Evolutionary conservation across 1,140 invertebrate species (phyloP).

Genomic region (Anastrepha ludens): DNA sequence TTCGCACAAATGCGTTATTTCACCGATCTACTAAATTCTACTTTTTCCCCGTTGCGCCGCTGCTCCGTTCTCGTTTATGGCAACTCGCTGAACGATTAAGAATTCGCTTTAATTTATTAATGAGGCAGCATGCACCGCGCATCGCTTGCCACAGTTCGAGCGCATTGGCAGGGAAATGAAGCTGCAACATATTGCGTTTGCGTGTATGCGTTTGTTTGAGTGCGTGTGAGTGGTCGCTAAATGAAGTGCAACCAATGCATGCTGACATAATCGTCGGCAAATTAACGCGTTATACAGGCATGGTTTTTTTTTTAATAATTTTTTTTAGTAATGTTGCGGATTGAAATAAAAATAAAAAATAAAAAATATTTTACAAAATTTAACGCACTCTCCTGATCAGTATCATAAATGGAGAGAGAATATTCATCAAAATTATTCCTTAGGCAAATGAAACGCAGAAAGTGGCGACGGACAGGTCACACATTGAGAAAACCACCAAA

Average conservation of each 20-base stretch:
- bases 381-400: no score
- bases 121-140: constrained; percentile 38
- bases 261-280: constrained; percentile 35
- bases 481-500: no score
- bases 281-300: not conserved
- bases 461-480: no score
- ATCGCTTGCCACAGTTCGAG: constrained; percentile 11
- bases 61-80: not conserved
- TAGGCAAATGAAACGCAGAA: no score
- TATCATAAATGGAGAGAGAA: no score
- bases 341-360: no score
- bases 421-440: no score
- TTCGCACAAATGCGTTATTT: not conserved
- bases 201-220: not conserved
- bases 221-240: constrained; percentile 1
- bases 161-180: constrained; percentile 33
- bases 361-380: no score
- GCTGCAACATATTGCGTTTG: not conserved
- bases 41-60: not conserved
- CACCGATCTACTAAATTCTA: constrained; percentile 6
- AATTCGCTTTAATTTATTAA: constrained; percentile 52
- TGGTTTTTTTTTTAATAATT: not conserved
- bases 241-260: constrained; percentile 3
- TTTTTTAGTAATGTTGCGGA: no score
- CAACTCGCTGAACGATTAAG: constrained; percentile 38